phyloP scores from a whole-genome alignment of 1,140 invertebrate genomes.

The Melitaea cinxia region DNA sequence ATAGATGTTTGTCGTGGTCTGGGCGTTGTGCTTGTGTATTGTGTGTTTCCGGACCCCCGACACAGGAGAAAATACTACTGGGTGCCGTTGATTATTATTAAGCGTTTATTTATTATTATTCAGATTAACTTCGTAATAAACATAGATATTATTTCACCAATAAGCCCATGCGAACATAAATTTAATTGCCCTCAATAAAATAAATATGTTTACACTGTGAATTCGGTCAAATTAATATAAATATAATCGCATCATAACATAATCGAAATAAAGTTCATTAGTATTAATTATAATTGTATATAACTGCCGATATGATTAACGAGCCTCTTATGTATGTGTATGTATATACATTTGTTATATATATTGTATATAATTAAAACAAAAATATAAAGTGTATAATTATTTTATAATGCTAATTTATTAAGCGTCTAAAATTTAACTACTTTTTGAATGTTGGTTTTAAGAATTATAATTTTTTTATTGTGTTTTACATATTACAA shows the following conservation, averaged over 20 bases:
- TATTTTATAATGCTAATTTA: no score
- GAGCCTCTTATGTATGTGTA: not conserved
- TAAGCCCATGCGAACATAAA: slow-evolving; percentile 5
- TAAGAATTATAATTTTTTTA: no score
- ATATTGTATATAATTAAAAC: not conserved
- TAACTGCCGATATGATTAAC: slow-evolving; percentile 2
- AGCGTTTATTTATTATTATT: not conserved
- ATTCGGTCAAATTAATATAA: slow-evolving; percentile 23
- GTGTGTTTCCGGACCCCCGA: no score
- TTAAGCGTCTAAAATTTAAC: no score
- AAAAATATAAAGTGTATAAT: no score
- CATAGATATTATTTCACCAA: not conserved
- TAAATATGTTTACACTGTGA: slow-evolving; percentile 17
- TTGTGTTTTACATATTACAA: no score
- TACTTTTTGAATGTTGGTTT: no score
- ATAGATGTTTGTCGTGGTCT: no score
- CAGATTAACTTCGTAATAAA: not conserved
- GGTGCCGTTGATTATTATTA: no score
- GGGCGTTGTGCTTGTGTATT: no score
- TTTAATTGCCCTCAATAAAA: slow-evolving; percentile 20
- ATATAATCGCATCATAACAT: slow-evolving; percentile 15
- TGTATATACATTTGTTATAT: not conserved
- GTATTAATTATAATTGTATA: slow-evolving; percentile 15
- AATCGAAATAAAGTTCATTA: slow-evolving; percentile 23
- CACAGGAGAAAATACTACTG: no score